Percentiles rank a stretch among this genome's conserved stretches.
Evolutionary conservation across 2,113 vertebrate species (phyloP).

Genomic region (Dipodomys spectabilis): DNA sequence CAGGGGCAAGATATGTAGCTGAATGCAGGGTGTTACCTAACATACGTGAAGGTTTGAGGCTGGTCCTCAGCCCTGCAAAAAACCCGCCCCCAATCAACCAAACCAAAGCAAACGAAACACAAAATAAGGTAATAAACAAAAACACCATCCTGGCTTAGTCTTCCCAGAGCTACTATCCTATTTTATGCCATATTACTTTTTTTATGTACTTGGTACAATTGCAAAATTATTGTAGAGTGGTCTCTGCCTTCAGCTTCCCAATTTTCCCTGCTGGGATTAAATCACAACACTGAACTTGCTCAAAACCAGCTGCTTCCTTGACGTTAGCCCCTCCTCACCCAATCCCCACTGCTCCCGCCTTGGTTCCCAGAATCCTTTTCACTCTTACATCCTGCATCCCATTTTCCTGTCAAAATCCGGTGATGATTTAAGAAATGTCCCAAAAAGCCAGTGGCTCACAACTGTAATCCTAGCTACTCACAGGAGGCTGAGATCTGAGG

Average conservation of each 20-base stretch:
- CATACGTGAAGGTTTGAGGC: background rate
- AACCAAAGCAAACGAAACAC: background rate
- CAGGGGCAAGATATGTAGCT: background rate
- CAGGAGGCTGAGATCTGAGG: too few relatives aligned
- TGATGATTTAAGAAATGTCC: background rate
- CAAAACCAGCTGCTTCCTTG: background rate
- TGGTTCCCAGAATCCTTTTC: background rate
- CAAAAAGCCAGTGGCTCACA: background rate
- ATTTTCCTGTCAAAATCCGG: slow-evolving; percentile 18
- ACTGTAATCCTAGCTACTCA: too few relatives aligned
- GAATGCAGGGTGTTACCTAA: too few relatives aligned
- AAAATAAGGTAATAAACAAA: background rate
- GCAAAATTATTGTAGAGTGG: background rate
- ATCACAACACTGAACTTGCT: background rate
- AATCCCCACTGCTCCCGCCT: rapidly evolving
- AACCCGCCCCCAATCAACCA: background rate
- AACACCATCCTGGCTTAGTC: background rate
- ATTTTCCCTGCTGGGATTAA: background rate
- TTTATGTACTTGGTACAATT: background rate
- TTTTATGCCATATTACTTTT: background rate
- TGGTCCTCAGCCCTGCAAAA: too few relatives aligned
- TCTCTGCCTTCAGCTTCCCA: background rate
- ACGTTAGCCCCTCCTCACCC: background rate
- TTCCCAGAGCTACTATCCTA: background rate
- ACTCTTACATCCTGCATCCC: background rate